Conservation (phyloP, 2,113 vertebrate species). For the Gymnarchus niloticus region DNA sequence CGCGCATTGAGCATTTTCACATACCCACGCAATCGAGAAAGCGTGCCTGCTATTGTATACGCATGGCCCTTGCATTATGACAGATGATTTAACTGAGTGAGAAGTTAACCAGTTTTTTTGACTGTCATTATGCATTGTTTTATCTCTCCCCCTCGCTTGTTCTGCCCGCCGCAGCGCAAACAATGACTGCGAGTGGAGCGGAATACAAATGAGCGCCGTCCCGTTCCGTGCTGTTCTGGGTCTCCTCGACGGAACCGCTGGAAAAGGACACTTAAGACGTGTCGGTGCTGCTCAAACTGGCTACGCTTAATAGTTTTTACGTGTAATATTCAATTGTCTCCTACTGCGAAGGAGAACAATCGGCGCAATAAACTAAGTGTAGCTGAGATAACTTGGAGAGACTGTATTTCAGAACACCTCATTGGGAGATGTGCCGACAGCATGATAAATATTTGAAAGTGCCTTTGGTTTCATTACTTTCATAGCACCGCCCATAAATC, state of each 20-base stretch:
- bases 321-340: neutral
- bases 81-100: neutral
- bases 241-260: constrained; percentile 26
- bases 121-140: neutral
- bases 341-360: neutral
- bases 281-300: constrained; percentile 28
- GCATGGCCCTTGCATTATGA: neutral
- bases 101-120: neutral
- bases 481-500: constrained; percentile 36
- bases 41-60: neutral
- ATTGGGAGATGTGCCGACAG: constrained; percentile 12
- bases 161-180: constrained; percentile 48
- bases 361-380: constrained; percentile 13
- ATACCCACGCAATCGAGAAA: no score
- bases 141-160: constrained; percentile 14
- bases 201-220: constrained; percentile 64
- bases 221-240: constrained; percentile 31
- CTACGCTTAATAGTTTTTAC: neutral
- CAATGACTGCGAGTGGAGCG: constrained; percentile 64
- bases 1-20: neutral
- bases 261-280: constrained; percentile 21
- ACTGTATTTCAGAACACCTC: constrained; percentile 31
- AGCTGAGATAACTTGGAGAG: constrained; percentile 1
- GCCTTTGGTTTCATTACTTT: constrained; percentile 18
- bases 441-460: constrained; percentile 48